Base-by-base conservation (phyloP, 2,797 vertebrate genomes). In the Vultur gryphus region DNA sequence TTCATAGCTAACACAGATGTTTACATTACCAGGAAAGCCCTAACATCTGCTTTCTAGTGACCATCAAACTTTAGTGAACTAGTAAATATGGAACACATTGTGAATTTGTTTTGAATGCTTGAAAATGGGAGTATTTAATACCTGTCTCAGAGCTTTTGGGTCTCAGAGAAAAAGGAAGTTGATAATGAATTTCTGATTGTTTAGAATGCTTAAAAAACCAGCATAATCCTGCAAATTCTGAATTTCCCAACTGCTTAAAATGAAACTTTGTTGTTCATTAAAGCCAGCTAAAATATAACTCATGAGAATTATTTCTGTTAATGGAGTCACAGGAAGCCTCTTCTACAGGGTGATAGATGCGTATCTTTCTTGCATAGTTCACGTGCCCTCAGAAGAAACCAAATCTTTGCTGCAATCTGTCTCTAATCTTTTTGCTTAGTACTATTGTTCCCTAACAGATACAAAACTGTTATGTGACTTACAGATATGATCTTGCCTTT, bases 401-500 rank as follows among this genome's bases (percentile, higher is more conserved):
- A 87, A 77, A 83, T 87, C 55, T 93, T 64, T 75, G 21, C 24
- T 87, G 59, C 44, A 81, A 62, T 90, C 91, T 73, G 7, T 67
- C 80, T 90, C 83, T 83, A 58, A 90, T 95, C 52, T 87, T 92
- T 90, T 71, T 51, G 24, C 58, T 94, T 66, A 46, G 80, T 54
- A 8, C 29, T 73, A 8, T 87, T 92, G 57, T 87, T 90, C 78
- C 37, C 67, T 80, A 85, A 39, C 62, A 90, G 75, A 80, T 86
- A 95, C 64, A 77, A 66, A 95, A 77, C 70, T 90, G 18, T 82
- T 87, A 24, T 43, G 81, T 89, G 90, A 70, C 91, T 95, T 95
- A 82, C 57, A 95, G 93, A 95, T 95, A 92, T 58, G 73, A 93
- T 94, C 88, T 95, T 1, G 21, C 75, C 73, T 93, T 95, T 93